Evolutionary conservation across 2,888 invertebrate genomes (phyloP).

Genomic region (Sesia bembeciformis): DNA sequence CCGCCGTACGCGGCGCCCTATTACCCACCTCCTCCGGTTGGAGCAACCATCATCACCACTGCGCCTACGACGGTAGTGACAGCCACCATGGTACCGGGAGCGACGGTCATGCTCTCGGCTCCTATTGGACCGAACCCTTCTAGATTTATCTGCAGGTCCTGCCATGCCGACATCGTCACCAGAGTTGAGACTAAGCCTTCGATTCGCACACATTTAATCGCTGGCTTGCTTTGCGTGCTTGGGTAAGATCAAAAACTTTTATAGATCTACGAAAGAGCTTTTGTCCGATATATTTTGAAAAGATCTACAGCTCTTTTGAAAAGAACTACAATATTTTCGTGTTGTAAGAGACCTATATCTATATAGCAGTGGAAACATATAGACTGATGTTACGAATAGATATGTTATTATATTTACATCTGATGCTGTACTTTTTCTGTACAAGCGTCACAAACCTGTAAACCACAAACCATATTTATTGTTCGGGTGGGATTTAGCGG

Average conservation of each 20-base stretch:
- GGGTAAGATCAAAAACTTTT: conserved; percentile 7
- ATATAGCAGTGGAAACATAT: too few species aligned
- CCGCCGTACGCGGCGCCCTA: conserved; percentile 16
- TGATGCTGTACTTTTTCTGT: too few species aligned
- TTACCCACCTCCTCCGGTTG: conserved; percentile 5
- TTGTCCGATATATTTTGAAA: neutral
- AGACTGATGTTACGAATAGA: too few species aligned
- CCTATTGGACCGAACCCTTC: conserved; percentile 54
- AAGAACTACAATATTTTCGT: too few species aligned
- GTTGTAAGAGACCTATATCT: too few species aligned
- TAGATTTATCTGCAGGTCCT: conserved; percentile 54
- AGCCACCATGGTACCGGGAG: conserved; percentile 9
- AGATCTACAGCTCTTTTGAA: too few species aligned
- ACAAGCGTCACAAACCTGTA: too few species aligned
- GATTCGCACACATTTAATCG: conserved; percentile 71
- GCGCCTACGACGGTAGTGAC: conserved; percentile 1
- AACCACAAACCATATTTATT: too few species aligned
- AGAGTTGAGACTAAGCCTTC: conserved; percentile 54
- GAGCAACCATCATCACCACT: too few species aligned
- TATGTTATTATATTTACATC: too few species aligned
- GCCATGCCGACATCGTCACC: conserved; percentile 52
- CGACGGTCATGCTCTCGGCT: conserved; percentile 12
- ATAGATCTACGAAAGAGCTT: too few species aligned
- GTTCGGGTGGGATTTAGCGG: too few species aligned
- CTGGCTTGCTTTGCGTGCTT: conserved; percentile 57